Evolutionary conservation across 2,113 vertebrate species (phyloP).

Genomic region (Cinclus mexicanus): DNA sequence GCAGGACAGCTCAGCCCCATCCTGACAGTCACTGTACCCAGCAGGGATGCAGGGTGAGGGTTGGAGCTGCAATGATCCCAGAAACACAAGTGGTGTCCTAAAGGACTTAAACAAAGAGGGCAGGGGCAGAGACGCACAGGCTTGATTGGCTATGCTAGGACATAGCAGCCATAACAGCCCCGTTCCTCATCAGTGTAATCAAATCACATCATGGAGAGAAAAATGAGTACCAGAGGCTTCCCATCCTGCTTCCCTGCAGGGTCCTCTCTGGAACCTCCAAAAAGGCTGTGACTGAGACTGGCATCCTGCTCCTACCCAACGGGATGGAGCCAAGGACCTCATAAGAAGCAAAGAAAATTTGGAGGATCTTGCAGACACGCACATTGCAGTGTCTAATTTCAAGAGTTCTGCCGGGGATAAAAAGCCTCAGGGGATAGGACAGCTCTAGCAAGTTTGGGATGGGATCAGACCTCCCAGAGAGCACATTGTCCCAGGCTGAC

Average conservation of each 20-base stretch:
- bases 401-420: not conserved
- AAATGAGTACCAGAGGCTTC: not conserved
- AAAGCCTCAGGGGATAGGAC: not conserved
- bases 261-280: not conserved
- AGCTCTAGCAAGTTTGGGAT: not conserved
- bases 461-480: not conserved
- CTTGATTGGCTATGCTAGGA: not conserved
- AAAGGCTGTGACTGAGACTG: not conserved
- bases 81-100: not conserved
- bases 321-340: not conserved
- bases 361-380: not conserved
- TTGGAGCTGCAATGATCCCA: not conserved
- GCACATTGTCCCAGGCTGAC: accelerated
- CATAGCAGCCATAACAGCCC: not conserved
- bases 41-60: not conserved
- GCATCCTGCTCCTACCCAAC: not conserved
- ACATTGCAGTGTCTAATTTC: not conserved
- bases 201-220: not conserved
- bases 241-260: not conserved
- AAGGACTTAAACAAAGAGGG: not conserved
- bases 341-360: not conserved
- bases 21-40: not conserved
- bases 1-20: not conserved
- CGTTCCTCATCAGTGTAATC: not conserved
- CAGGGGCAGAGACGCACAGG: not conserved